Percentiles rank a stretch among this genome's conserved stretches.
These are phyloP conservation scores for Coluber constrictor DNA, from an alignment of 2,797 vertebrate species.

Conservation along the genomic window DNA sequence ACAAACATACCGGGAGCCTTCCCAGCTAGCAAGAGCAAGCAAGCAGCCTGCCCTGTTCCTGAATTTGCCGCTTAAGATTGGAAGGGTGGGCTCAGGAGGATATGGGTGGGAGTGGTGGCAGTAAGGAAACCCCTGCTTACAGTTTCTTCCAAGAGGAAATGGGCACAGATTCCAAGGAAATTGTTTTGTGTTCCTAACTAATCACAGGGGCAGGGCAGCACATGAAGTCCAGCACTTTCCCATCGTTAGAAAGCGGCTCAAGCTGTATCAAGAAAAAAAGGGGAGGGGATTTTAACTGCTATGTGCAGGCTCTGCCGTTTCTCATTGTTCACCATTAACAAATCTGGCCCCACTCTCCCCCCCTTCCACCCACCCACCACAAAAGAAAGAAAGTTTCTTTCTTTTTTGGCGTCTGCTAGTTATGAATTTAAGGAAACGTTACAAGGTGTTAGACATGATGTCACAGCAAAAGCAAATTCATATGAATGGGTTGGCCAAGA, in stretches of 20 bases:
- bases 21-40: constrained; percentile 11
- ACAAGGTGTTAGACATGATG: neutral
- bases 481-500: neutral
- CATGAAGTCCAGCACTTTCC: constrained; percentile 16
- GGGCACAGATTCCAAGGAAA: constrained; percentile 77
- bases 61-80: constrained; percentile 46
- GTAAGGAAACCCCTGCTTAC: constrained; percentile 72
- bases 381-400: neutral
- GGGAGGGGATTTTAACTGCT: neutral
- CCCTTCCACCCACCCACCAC: too few relatives aligned
- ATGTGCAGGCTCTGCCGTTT: neutral
- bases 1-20: neutral
- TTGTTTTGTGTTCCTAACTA: constrained; percentile 72
- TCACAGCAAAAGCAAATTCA: neutral
- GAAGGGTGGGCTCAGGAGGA: constrained; percentile 72
- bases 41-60: constrained; percentile 13
- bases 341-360: neutral
- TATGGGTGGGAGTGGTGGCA: constrained; percentile 69
- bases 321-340: neutral
- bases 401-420: neutral
- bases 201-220: constrained; percentile 31
- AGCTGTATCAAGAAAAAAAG: neutral
- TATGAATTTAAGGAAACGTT: neutral
- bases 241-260: neutral
- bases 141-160: constrained; percentile 71